A percentile compares a stretch with the other conserved stretches of the same genome.
Evolutionary conservation across 1,140 invertebrate species (phyloP).

Genomic region (Augochlora pura): DNA sequence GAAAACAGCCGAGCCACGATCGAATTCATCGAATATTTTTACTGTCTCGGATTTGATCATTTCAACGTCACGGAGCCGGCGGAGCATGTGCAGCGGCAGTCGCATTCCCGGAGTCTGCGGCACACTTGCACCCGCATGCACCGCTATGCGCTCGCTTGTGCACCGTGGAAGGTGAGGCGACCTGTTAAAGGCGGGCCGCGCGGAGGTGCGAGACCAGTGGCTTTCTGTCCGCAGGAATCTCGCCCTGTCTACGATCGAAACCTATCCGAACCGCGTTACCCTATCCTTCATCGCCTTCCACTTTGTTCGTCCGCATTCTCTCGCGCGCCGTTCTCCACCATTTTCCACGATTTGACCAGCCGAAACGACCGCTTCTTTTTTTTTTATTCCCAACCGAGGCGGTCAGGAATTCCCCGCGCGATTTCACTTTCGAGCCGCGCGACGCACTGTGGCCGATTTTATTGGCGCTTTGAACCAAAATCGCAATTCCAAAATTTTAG

Average conservation of each 20-base stretch:
- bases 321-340: background rate
- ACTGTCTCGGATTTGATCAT: too few species aligned
- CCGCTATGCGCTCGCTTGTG: background rate
- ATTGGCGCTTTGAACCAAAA: too few species aligned
- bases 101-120: background rate
- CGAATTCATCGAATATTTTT: too few species aligned
- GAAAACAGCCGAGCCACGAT: too few species aligned
- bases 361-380: too few species aligned
- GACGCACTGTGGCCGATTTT: too few species aligned
- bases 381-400: too few species aligned
- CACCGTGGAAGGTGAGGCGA: background rate
- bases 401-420: background rate
- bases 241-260: slow-evolving; percentile 11
- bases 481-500: too few species aligned
- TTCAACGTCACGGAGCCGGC: background rate
- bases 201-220: background rate
- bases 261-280: slow-evolving; percentile 23
- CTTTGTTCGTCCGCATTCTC: background rate
- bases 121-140: background rate
- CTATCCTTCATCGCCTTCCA: slow-evolving; percentile 6
- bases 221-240: slow-evolving; percentile 18
- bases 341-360: too few species aligned
- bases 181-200: background rate
- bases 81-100: background rate
- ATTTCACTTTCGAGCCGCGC: too few species aligned